Conservation (phyloP, 2,888 invertebrate species). For the Brachyopa scutellaris region DNA sequence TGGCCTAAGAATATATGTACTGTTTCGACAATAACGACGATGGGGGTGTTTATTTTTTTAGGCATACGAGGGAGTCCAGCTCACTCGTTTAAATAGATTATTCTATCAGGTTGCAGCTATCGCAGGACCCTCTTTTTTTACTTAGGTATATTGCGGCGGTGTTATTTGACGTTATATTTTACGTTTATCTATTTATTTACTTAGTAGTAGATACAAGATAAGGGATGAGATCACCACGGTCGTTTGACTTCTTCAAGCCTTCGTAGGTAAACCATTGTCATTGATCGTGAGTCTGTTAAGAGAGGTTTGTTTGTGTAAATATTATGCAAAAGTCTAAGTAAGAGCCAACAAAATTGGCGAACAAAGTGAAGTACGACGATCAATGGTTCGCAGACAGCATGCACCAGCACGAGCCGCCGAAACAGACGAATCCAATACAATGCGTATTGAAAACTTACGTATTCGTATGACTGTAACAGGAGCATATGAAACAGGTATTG, state of each 20-base stretch:
- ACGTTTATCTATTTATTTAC: conserved; percentile 30
- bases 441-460: too few species aligned
- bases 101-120: conserved; percentile 5
- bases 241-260: conserved; percentile 97
- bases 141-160: conserved; percentile 65
- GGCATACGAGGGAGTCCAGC: conserved; percentile 44
- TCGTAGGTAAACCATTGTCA: too few species aligned
- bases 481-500: too few species aligned
- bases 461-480: too few species aligned
- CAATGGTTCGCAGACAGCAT: too few species aligned
- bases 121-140: conserved; percentile 47
- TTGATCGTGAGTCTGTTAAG: too few species aligned
- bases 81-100: conserved; percentile 8
- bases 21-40: conserved; percentile 62
- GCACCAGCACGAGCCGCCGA: too few species aligned
- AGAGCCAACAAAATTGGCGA: too few species aligned
- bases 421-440: too few species aligned
- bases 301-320: too few species aligned
- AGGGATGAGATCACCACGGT: conserved; percentile 96
- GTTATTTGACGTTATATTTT: conserved; percentile 52
- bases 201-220: conserved; percentile 86
- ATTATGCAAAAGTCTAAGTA: too few species aligned
- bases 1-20: conserved; percentile 64
- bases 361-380: too few species aligned
- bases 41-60: conserved; percentile 47